Conservation (phyloP, 2,888 invertebrate genomes). For the Yponomeuta sedellus region DNA sequence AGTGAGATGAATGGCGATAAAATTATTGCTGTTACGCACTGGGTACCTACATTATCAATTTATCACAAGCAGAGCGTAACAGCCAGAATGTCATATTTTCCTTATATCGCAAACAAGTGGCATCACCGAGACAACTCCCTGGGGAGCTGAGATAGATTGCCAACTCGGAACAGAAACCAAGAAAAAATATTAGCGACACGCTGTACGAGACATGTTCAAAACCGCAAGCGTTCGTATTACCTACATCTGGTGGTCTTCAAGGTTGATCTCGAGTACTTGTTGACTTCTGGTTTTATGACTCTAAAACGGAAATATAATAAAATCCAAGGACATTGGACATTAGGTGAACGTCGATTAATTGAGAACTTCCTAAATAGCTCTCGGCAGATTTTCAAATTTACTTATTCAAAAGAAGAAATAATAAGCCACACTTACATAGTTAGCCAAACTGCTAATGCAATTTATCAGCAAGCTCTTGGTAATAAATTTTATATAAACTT, state of each 20-base stretch:
- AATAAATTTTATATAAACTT: no score
- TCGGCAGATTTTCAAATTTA: no score
- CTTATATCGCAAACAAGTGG: slow-evolving; percentile 35
- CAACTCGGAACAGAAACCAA: slow-evolving; percentile 33
- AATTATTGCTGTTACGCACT: slow-evolving; percentile 9
- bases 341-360: neutral
- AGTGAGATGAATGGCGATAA: slow-evolving; percentile 27
- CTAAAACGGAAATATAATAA: no score
- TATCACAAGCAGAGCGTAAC: slow-evolving; percentile 8
- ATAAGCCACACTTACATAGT: no score
- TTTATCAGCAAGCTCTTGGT: no score
- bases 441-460: no score
- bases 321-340: no score
- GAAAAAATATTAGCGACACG: slow-evolving; percentile 22
- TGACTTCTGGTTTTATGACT: no score
- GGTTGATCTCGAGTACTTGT: neutral
- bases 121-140: slow-evolving; percentile 38
- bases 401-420: no score
- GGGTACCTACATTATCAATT: no score
- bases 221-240: slow-evolving; percentile 35
- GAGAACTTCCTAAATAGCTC: neutral
- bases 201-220: slow-evolving; percentile 37
- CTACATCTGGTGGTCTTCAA: neutral
- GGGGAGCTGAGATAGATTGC: slow-evolving; percentile 50
- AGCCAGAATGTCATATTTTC: slow-evolving; percentile 37